phyloP scores from a whole-genome alignment of 2,797 vertebrate species.

The Syngnathus rostellatus region DNA sequence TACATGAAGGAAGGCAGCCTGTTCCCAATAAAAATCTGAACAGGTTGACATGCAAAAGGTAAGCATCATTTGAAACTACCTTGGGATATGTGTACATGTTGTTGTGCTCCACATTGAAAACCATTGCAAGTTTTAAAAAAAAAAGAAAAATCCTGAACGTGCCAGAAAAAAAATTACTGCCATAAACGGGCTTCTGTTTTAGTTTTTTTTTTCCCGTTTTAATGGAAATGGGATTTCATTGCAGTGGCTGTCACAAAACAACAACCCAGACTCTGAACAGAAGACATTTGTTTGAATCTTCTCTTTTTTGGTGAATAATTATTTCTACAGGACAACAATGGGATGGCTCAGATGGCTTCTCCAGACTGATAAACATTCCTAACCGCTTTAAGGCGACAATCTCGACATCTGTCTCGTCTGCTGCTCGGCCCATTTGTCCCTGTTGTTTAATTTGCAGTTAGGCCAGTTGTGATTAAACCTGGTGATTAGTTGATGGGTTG shows the following conservation, averaged over 20 bases:
- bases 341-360: background rate
- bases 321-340: background rate
- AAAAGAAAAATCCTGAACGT: too few species aligned
- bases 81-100: too few species aligned
- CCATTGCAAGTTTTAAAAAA: too few species aligned
- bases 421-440: background rate
- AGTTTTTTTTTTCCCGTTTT: too few species aligned
- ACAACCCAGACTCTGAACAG: background rate
- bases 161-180: too few species aligned
- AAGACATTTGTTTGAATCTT: background rate
- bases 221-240: background rate
- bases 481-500: slow-evolving; percentile 60
- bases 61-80: too few species aligned
- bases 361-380: slow-evolving; percentile 1
- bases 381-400: slow-evolving; percentile 3
- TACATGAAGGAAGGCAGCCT: too few species aligned
- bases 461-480: slow-evolving; percentile 48
- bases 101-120: too few species aligned
- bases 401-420: slow-evolving; percentile 5
- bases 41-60: too few species aligned
- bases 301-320: background rate
- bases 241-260: background rate
- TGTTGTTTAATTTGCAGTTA: slow-evolving; percentile 8
- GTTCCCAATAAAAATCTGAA: too few species aligned
- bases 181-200: background rate